Evolutionary conservation across 2,888 invertebrate genomes (phyloP).

Genomic region (Cephus nigrinus): DNA sequence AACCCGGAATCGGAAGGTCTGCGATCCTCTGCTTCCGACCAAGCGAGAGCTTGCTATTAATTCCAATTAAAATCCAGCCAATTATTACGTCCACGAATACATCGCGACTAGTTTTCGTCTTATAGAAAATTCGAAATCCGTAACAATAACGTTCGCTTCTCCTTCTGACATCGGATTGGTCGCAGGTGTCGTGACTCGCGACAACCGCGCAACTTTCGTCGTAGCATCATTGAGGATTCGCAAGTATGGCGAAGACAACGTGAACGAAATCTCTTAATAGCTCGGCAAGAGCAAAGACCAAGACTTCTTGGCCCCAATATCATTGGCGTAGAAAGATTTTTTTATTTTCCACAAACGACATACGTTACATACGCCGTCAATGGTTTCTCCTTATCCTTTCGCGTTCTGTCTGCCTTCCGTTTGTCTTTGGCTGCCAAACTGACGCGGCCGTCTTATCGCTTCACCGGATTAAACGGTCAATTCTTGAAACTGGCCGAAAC

Average conservation of each 20-base stretch:
- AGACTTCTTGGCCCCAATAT: slow-evolving; percentile 44
- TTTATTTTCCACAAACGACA: neutral
- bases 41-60: neutral
- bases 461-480: neutral
- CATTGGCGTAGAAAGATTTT: slow-evolving; percentile 12
- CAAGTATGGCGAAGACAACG: neutral
- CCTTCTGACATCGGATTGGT: neutral
- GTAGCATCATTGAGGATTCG: neutral
- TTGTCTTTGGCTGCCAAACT: neutral
- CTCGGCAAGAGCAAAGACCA: slow-evolving; percentile 45
- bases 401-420: neutral
- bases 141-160: neutral
- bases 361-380: neutral
- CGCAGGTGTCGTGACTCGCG: neutral
- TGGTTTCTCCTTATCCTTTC: neutral
- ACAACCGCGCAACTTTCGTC: neutral
- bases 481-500: neutral
- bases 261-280: slow-evolving; percentile 37
- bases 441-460: neutral
- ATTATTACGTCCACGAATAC: neutral
- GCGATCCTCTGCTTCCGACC: neutral
- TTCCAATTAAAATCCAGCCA: neutral
- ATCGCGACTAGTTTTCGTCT: neutral
- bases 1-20: neutral
- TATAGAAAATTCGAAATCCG: neutral